Evolutionary conservation across 2,113 vertebrate genomes (phyloP), one percentile per base, ranked within the genome.

Genomic region (Eclectus roratus): DNA sequence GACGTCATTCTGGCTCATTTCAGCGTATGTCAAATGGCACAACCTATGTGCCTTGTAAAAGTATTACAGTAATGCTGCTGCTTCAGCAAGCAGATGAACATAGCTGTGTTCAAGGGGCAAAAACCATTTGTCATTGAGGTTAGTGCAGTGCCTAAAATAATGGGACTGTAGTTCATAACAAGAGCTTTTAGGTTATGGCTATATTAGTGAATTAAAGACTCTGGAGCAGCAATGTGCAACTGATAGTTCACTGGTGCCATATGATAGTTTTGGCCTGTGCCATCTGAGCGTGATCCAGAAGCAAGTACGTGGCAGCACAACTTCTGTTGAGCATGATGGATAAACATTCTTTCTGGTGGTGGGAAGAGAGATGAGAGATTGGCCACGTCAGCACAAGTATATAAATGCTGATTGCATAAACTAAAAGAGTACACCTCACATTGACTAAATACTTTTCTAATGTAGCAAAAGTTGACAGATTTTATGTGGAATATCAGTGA

Each of bases 11-110:
- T 56, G 25, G 37, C 50, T 88, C 35, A 9, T 39, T 39, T 53
- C 35, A 47, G 41, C 44, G 1, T 37, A 37, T 4, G 35, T 55
- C 78, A 47, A n/a, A 27, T 13, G 58, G 58, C 3, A 0, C 23
- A 29, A 37, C 35, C 31, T 53, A 1, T 6, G 6, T 27, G 31
- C 31, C 35, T 23, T 27, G 27, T 55, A 10, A 27, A 63, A 55
- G 31, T 24, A 2, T 47, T 19, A 4, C 25, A 18, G 50, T 12
- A 47, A 33, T 1, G 2, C n/a, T 14, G 5, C 70, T 1, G 0
- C 41, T 43, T n/a, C 4, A 66, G 58, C 33, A 19, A 44, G 61
- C 23, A 15, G 21, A 18, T 28, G 47, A 35, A 35, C 21, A 52
- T 35, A 33, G 21, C 56, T 81, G 31, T 0, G 0, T 28, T 60